Evolutionary conservation across 2,888 invertebrate species (phyloP).

Genomic region (Cosmia pyralina): DNA sequence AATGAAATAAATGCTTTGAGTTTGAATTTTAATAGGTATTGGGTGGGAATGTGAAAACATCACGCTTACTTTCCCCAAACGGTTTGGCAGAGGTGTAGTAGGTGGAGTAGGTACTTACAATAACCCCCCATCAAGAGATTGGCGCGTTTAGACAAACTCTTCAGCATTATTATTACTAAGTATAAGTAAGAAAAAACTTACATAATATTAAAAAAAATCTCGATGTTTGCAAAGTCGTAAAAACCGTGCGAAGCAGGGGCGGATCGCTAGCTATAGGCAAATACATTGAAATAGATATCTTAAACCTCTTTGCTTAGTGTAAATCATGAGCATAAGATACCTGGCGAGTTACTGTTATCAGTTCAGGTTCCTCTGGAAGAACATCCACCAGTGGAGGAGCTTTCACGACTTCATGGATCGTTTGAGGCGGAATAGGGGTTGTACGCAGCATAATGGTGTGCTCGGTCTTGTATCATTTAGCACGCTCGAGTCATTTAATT

Average conservation of each 20-base stretch:
- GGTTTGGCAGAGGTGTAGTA: neutral
- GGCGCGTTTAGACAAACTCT: no score
- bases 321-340: conserved; percentile 6
- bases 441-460: conserved; percentile 63
- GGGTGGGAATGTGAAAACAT: neutral
- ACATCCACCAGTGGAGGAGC: conserved; percentile 19
- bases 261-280: neutral
- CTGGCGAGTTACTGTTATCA: conserved; percentile 15
- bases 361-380: conserved; percentile 31
- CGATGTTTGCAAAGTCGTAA: neutral
- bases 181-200: no score
- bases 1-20: no score
- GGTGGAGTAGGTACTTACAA: no score
- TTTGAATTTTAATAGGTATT: neutral
- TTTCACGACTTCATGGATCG: conserved; percentile 62
- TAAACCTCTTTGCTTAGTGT: neutral
- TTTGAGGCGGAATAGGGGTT: conserved; percentile 69
- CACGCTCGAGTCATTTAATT: neutral
- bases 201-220: no score
- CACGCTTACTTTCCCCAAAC: neutral
- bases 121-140: no score
- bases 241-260: neutral
- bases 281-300: neutral
- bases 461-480: neutral
- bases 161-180: no score